These are phyloP conservation scores for Cairina moschata DNA, from an alignment of 2,113 vertebrate genomes.

Conservation along the genomic window DNA sequence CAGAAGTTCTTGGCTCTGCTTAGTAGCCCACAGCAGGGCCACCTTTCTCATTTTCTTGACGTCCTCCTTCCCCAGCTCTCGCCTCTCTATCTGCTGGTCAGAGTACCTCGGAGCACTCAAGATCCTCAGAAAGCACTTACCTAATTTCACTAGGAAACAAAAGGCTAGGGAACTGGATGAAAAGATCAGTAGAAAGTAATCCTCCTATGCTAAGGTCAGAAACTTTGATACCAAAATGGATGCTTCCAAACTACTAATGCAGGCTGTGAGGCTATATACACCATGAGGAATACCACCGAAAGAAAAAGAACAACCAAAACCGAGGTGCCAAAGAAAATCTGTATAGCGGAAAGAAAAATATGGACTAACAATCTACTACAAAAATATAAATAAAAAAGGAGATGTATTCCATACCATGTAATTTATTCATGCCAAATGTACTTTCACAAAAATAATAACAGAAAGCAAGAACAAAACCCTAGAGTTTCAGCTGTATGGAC, in stretches of 20 bases:
- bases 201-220: background rate
- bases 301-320: background rate
- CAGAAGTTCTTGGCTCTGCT: rapidly evolving
- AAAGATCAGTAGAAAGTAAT: background rate
- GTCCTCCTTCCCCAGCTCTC: background rate
- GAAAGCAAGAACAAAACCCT: background rate
- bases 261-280: background rate
- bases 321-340: background rate
- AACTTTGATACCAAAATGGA: background rate
- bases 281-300: background rate
- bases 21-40: background rate
- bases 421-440: background rate
- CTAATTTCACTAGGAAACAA: background rate
- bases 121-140: background rate
- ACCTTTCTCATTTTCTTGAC: background rate
- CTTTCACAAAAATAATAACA: background rate
- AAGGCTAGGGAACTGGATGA: background rate
- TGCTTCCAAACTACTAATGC: background rate
- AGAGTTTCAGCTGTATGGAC: background rate
- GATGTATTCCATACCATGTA: background rate
- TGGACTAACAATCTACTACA: background rate
- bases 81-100: too few relatives aligned
- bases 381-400: background rate
- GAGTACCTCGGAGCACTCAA: background rate
- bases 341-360: background rate